These are phyloP conservation scores for Gymnocheta viridis DNA, from an alignment of 2,888 invertebrate species.

Conservation along the genomic window DNA sequence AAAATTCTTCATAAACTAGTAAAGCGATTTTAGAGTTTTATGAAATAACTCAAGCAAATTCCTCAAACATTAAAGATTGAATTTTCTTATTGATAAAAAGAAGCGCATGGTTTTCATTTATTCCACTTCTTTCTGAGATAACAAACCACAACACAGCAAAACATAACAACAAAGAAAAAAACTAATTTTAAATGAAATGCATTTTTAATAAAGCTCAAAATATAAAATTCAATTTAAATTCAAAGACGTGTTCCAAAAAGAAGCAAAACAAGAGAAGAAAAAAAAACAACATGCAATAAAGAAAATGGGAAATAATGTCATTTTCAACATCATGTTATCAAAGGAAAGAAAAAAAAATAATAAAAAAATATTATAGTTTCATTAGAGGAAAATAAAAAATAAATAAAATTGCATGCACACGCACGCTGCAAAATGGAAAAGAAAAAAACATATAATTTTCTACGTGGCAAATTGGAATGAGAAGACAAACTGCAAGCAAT, in stretches of 20 bases:
- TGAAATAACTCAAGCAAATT: background rate
- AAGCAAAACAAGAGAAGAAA: slow-evolving; percentile 26
- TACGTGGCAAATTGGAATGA: slow-evolving; percentile 59
- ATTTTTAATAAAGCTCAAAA: slow-evolving; percentile 77
- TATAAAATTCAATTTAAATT: slow-evolving; percentile 80
- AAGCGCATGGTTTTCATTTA: slow-evolving; percentile 37
- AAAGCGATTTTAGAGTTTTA: background rate
- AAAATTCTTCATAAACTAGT: background rate
- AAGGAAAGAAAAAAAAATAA: slow-evolving; percentile 53
- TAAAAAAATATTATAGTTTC: slow-evolving; percentile 47
- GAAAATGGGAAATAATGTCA: slow-evolving; percentile 65
- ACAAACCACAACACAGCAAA: slow-evolving; percentile 71
- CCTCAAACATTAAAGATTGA: background rate
- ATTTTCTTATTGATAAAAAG: background rate
- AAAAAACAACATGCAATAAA: slow-evolving; percentile 46
- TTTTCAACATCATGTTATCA: slow-evolving; percentile 64
- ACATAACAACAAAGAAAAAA: slow-evolving; percentile 71
- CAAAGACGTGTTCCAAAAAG: slow-evolving; percentile 75
- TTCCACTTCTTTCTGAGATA: slow-evolving; percentile 44
- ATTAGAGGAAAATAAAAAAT: slow-evolving; percentile 30
- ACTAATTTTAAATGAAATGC: slow-evolving; percentile 74
- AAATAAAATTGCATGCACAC: slow-evolving; percentile 41
- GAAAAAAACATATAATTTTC: slow-evolving; percentile 46
- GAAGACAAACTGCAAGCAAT: slow-evolving; percentile 36
- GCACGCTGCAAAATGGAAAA: slow-evolving; percentile 6